Evolutionary conservation across 2,888 invertebrate genomes (phyloP), one percentile per base, ranked within the genome.

Genomic region (Gortyna flavago): DNA sequence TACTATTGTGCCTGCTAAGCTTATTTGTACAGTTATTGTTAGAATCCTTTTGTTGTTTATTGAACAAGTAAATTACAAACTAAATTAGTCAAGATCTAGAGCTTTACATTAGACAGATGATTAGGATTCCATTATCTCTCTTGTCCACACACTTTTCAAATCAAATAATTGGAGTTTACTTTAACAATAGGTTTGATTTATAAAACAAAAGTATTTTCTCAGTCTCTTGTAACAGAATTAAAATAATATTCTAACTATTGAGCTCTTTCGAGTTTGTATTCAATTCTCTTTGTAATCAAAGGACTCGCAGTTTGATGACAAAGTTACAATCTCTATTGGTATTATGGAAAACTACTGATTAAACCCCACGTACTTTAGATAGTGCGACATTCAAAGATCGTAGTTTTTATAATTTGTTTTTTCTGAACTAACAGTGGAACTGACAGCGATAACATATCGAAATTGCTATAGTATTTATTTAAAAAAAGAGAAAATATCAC

Each of bases 271-370:
- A 78, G 64, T 73, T 79, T 67, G 54, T 70, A 67, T 88, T 81
- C 74, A 79, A 78, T 88, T 79, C 66, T 68, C 75, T 77, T 86
- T 79, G 75, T 59, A 82, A 75, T 83, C 72, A 76, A 77, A 85
- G 64, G 67, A 77, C 48, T 80, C 48, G 13, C 32, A 80, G 75
- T 86, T 86, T 72, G 62, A 80, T 82, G 79, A 76, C 44, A 64
- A 79, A 85, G 77, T 75, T 81, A 77, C 69, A 71, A 77, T 75
- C 64, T 75, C 65, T 76, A 68, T 83, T 79, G 69, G 62, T 77
- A 75, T 75, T 79, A 77, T 77, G 72, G 71, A 29, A 64, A 68
- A 79, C 61, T 54, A 74, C 72, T 79, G 41, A 41, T 41, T 41
- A 41, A 41, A 41, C 41, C 54, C 61, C n/a, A 51, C 61, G 48